These are phyloP conservation scores for Rhamnusium bicolor DNA, from an alignment of 2,888 invertebrate genomes.

Conservation along the genomic window DNA sequence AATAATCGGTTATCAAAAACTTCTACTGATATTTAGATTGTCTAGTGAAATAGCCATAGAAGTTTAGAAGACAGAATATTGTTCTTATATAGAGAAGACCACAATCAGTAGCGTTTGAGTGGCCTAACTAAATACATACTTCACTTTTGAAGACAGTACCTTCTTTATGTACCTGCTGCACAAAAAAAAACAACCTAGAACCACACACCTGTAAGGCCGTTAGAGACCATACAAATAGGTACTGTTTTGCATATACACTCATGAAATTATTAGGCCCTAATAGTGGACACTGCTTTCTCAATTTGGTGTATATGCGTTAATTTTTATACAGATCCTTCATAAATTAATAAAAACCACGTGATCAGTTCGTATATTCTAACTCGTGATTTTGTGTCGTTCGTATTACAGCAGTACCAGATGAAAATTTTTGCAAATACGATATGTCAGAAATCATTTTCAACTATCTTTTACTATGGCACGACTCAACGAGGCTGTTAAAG, in stretches of 20 bases:
- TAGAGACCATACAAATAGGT: constrained; percentile 37
- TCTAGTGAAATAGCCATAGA: constrained; percentile 36
- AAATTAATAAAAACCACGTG: too few relatives aligned
- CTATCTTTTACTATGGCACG: too few relatives aligned
- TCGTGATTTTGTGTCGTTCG: too few relatives aligned
- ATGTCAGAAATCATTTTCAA: too few relatives aligned
- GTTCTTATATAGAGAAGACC: constrained; percentile 51
- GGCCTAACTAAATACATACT: constrained; percentile 63
- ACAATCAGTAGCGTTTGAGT: constrained; percentile 66
- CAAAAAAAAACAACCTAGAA: constrained; percentile 31
- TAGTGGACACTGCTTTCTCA: constrained; percentile 9
- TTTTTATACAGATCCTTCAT: too few relatives aligned
- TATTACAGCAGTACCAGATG: too few relatives aligned
- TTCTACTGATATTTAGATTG: constrained; percentile 47
- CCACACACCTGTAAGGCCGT: constrained; percentile 38
- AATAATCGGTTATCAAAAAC: constrained; percentile 35
- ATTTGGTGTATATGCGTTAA: constrained; percentile 22
- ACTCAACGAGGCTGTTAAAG: too few relatives aligned
- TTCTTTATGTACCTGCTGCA: constrained; percentile 56
- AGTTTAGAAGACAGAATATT: constrained; percentile 41
- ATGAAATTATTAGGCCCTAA: constrained; percentile 16
- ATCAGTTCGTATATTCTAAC: too few relatives aligned
- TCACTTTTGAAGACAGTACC: constrained; percentile 59
- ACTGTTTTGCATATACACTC: constrained; percentile 30
- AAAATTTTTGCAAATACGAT: too few relatives aligned